Evolutionary conservation across 1,140 invertebrate species (phyloP).

Genomic region (Conus betulinus): DNA sequence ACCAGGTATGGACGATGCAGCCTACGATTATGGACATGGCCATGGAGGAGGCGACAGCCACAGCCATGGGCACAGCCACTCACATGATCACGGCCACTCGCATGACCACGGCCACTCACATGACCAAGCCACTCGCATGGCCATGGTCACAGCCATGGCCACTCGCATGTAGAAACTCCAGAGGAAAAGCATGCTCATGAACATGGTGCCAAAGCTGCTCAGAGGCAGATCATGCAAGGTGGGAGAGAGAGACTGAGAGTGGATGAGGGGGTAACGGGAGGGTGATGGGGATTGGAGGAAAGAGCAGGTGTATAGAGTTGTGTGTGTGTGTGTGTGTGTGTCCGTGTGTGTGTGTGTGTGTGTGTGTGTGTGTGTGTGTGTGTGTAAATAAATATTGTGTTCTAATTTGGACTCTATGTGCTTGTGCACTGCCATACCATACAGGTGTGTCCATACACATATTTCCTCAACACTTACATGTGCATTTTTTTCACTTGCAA

Average conservation of each 20-base stretch:
- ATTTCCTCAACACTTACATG: too few species aligned
- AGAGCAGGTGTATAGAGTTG: neutral
- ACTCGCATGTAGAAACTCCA: conserved; percentile 59
- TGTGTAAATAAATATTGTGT: too few species aligned
- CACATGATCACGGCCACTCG: conserved; percentile 56
- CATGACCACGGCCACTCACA: conserved; percentile 69
- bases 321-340: neutral
- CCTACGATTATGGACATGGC: neutral
- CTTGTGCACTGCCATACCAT: too few species aligned
- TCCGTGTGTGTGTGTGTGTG: neutral
- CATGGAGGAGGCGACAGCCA: conserved; percentile 52
- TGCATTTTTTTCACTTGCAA: too few species aligned
- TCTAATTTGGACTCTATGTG: too few species aligned
- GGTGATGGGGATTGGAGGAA: neutral
- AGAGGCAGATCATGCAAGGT: conserved; percentile 77
- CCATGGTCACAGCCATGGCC: conserved; percentile 55
- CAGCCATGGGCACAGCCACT: conserved; percentile 74
- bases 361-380: neutral
- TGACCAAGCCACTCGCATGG: conserved; percentile 75
- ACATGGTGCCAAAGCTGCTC: conserved; percentile 74
- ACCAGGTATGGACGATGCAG: neutral
- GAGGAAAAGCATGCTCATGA: conserved; percentile 79
- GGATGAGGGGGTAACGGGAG: too few species aligned
- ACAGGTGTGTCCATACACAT: too few species aligned
- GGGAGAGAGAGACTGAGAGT: conserved; percentile 12